Evolutionary conservation across 2,797 vertebrate species (phyloP).

Genomic region (Pogonophryne albipinna): DNA sequence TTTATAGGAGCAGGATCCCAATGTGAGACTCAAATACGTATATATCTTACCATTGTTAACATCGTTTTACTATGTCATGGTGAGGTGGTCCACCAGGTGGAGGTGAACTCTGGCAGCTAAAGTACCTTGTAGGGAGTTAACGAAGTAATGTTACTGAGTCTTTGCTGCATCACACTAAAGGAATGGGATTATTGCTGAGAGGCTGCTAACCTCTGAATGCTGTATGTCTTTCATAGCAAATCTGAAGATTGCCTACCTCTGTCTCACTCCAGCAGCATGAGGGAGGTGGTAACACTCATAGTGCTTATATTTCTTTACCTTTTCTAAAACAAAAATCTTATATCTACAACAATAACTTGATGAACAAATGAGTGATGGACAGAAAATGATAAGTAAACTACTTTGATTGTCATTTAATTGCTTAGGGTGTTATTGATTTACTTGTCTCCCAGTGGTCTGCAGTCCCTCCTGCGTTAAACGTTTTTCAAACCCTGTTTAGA

Average conservation of each 20-base stretch:
- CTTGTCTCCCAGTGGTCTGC: neutral
- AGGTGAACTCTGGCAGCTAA: neutral
- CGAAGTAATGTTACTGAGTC: conserved; percentile 14
- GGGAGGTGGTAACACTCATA: no score
- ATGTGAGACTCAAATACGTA: conserved; percentile 5
- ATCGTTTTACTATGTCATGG: neutral
- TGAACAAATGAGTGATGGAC: neutral
- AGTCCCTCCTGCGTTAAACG: no score
- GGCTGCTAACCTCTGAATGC: conserved; percentile 19
- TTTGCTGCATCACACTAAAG: conserved; percentile 5
- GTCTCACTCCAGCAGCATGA: neutral
- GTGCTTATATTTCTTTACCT: neutral
- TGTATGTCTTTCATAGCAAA: conserved; percentile 19
- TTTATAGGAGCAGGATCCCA: conserved; percentile 3
- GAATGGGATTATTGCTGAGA: conserved; percentile 18
- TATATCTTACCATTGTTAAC: neutral
- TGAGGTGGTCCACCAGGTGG: neutral
- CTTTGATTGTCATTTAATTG: no score
- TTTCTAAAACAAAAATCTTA: neutral
- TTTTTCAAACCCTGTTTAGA: no score
- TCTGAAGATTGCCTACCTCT: conserved; percentile 9
- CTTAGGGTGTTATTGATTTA: neutral
- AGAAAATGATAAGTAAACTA: neutral
- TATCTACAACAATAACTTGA: neutral
- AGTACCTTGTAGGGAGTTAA: neutral